Percentiles rank a stretch among this genome's conserved stretches.
Conservation (phyloP, 2,888 invertebrate species). For the Heliconius aoede region DNA sequence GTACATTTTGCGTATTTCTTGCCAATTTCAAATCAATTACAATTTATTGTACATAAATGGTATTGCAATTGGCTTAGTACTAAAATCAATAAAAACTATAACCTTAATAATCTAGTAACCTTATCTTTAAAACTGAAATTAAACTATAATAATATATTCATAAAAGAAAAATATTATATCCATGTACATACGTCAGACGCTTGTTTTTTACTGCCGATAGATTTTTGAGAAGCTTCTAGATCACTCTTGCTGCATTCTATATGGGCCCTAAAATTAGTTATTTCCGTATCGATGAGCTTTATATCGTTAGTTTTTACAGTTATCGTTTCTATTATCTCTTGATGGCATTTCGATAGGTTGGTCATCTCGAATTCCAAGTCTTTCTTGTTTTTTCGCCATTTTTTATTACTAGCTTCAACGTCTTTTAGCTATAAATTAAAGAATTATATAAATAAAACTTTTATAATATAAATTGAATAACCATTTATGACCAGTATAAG, state of each 20-base stretch:
- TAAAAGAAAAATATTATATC: background rate
- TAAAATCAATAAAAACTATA: no score
- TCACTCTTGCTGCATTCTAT: constrained; percentile 62
- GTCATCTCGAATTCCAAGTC: constrained; percentile 65
- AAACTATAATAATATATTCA: background rate
- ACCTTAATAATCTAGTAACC: background rate
- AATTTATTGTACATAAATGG: no score
- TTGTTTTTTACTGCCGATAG: constrained; percentile 56
- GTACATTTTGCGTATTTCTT: no score
- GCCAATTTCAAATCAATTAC: no score
- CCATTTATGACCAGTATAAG: no score
- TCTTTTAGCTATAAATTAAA: constrained; percentile 60
- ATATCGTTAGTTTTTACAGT: constrained; percentile 66
- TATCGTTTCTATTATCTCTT: constrained; percentile 63
- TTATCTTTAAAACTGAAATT: background rate
- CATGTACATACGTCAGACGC: constrained; percentile 62
- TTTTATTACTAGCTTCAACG: constrained; percentile 60
- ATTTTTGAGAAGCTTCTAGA: constrained; percentile 52
- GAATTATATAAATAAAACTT: background rate
- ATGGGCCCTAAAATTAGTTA: constrained; percentile 59
- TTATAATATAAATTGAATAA: background rate
- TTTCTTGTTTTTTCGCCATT: constrained; percentile 71
- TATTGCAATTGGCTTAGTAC: no score
- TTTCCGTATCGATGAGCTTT: constrained; percentile 63
- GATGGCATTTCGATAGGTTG: constrained; percentile 58